Evolutionary conservation across 2,888 invertebrate species (phyloP), one percentile per base, ranked within the genome.

Genomic region (Hydriomena furcata): DNA sequence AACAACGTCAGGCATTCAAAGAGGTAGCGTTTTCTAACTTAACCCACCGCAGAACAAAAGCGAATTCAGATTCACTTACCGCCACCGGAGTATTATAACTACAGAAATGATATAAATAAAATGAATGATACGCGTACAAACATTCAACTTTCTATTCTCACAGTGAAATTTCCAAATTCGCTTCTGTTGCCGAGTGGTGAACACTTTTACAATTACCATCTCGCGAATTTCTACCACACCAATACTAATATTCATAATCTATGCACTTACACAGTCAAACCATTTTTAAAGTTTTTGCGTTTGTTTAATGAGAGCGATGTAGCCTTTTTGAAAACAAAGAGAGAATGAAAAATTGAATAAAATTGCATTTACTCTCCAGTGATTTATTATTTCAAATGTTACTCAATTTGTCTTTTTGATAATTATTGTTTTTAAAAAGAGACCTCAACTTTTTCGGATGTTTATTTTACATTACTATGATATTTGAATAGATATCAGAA

Each of bases 1-100:
- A 79, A 82, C 80, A 80, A 76, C 73, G 79, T 82, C 81, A 87
- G 87, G 84, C 87, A 85, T 82, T 80, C 67, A 74, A 68, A 79
- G 88, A 88, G 88, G 88, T 88, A 87, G 88, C 82, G 76, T 57
- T 85, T 77, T 71, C 71, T 79, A 76, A 70, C 66, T 76, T 78
- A n/a, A 77, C 61, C 13, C 27, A 41, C 50, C 13, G 35, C 47
- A 31, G 32, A 20, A 46, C 52, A 45, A 48, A 41, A 56, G 46
- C 56, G 51, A 56, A 52, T 61, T 40, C 28, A 40, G 30, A 32
- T 40, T 27, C 45, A 49, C 20, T 12, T n/a, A 17, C 23, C 7
- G 38, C 47, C 50, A 38, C 51, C 55, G 2, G 17, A 55, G 42
- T 38, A 38, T 11, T 46, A 57, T n/a, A 52, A 47, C 52, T 56